These are phyloP conservation scores for Gasterosteus aculeatus DNA, from an alignment of 2,113 vertebrate genomes.

Conservation along the genomic window DNA sequence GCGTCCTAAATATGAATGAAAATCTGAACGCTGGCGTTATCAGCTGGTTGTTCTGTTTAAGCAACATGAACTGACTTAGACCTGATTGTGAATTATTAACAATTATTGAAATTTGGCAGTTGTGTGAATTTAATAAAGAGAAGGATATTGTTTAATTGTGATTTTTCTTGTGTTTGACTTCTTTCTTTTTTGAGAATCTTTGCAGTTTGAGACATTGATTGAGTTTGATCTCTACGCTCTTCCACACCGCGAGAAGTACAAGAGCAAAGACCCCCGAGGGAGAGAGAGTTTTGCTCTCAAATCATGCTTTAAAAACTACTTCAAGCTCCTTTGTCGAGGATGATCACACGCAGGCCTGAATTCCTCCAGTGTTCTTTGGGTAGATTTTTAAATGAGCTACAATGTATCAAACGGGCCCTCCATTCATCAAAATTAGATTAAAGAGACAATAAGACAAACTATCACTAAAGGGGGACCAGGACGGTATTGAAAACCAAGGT, in stretches of 20 bases:
- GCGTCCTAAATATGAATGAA: slow-evolving; percentile 64
- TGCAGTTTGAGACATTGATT: neutral
- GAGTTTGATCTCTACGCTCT: neutral
- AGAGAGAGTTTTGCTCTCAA: neutral
- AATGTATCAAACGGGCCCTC: slow-evolving; percentile 39
- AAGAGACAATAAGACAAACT: neutral
- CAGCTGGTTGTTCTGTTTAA: slow-evolving; percentile 12
- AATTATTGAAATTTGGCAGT: neutral
- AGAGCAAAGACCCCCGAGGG: neutral
- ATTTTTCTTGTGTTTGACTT: neutral
- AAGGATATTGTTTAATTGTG: neutral
- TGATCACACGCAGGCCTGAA: slow-evolving; percentile 9
- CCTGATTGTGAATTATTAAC: neutral
- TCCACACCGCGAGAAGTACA: neutral
- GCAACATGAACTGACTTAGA: slow-evolving; percentile 8
- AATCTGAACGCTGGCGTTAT: slow-evolving; percentile 22
- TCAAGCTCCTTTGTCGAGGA: slow-evolving; percentile 18
- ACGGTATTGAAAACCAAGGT: neutral
- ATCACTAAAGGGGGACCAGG: neutral
- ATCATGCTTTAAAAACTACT: slow-evolving; percentile 18
- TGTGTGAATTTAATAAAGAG: neutral
- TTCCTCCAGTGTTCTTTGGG: slow-evolving; percentile 3
- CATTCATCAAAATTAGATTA: neutral
- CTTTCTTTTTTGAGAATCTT: neutral
- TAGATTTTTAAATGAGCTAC: slow-evolving; percentile 28